Evolutionary conservation across 2,113 vertebrate species (phyloP).

Genomic region (Hippocampus mohnikei): DNA sequence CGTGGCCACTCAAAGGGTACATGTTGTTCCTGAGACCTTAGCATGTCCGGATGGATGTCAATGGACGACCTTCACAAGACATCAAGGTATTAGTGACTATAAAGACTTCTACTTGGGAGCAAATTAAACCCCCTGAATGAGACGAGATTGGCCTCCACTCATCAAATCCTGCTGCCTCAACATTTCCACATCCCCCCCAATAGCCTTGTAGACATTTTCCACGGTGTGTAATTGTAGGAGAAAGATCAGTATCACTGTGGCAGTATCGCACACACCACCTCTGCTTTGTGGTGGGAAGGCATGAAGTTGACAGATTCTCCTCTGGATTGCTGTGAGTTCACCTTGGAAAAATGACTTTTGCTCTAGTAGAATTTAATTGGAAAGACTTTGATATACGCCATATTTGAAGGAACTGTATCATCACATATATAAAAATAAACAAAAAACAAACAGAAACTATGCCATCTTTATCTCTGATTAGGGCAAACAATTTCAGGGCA

Average conservation of each 20-base stretch:
- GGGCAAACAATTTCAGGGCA: not conserved
- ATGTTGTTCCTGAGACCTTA: conserved; percentile 1
- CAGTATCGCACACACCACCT: not conserved
- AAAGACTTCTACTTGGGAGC: not conserved
- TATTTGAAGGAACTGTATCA: not conserved
- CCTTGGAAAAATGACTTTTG: not conserved
- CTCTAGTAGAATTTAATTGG: not conserved
- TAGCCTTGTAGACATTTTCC: not conserved
- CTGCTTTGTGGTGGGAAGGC: not conserved
- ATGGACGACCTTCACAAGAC: conserved; percentile 8
- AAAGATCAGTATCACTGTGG: conserved; percentile 1
- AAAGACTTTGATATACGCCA: not conserved
- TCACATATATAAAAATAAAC: not conserved
- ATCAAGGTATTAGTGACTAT: conserved; percentile 10
- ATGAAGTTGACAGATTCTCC: not conserved
- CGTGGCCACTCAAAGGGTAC: not conserved
- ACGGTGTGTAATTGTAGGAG: not conserved
- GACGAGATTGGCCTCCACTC: not conserved
- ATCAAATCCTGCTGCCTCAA: conserved; percentile 9
- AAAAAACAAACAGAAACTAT: not conserved
- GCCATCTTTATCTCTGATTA: not conserved
- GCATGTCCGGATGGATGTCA: conserved; percentile 3
- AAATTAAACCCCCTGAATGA: conserved; percentile 8
- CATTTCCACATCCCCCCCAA: conserved; percentile 1
- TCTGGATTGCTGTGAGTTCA: not conserved